These are phyloP conservation scores for Melopsittacus undulatus DNA, from an alignment of 2,797 vertebrate genomes.

Conservation along the genomic window DNA sequence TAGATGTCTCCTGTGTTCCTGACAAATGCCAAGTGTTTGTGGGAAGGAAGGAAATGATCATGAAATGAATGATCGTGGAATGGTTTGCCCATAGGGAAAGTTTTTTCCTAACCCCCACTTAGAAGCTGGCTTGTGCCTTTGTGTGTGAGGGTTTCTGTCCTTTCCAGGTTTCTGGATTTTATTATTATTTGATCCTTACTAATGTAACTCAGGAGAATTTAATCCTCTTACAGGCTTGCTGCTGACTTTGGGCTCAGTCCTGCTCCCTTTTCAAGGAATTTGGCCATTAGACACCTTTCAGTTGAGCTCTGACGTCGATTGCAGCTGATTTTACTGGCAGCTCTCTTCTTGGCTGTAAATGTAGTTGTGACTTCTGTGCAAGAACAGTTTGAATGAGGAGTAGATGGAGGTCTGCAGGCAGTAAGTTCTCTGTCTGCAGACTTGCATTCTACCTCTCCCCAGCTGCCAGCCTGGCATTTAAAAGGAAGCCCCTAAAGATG, in stretches of 20 bases:
- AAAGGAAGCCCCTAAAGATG: background rate
- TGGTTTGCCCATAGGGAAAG: background rate
- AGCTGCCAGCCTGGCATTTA: background rate
- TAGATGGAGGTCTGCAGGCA: background rate
- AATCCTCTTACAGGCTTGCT: conserved; percentile 33
- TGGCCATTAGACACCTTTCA: conserved; percentile 34
- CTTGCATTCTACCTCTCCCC: background rate
- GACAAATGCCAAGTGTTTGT: background rate
- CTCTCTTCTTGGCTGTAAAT: background rate
- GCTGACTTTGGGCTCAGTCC: conserved; percentile 52
- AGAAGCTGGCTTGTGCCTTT: conserved; percentile 10
- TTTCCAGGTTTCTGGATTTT: conserved; percentile 53
- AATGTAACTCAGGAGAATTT: conserved; percentile 14
- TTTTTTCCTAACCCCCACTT: background rate
- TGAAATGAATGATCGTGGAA: background rate
- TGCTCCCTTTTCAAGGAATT: conserved; percentile 49
- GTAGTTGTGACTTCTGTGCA: background rate
- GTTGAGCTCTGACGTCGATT: background rate
- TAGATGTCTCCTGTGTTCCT: background rate
- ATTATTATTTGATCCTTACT: conserved; percentile 52
- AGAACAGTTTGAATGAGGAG: background rate
- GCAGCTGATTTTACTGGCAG: conserved; percentile 11
- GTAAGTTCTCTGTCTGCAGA: background rate
- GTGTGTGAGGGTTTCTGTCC: background rate
- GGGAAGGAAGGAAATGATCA: background rate